Base-by-base conservation (phyloP, 2,113 vertebrate species). In the Baryphthengus martii region DNA sequence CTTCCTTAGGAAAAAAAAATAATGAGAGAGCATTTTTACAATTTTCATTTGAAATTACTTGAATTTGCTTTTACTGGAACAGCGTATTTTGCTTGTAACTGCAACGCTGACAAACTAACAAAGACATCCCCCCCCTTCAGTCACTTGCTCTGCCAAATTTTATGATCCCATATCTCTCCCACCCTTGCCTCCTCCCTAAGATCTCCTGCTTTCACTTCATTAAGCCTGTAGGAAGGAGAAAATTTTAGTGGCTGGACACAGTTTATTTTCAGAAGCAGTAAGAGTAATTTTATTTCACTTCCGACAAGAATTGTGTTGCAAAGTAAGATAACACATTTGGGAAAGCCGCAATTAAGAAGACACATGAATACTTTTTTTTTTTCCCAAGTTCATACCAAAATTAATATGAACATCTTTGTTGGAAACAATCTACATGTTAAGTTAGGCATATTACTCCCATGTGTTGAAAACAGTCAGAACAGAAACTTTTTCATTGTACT, bases 91-190 rank as follows among this genome's bases (percentile, higher is more conserved):
- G 40, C 61, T 81, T 70, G 6, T 45, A 93, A 78, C 20, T 58
- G 44, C 7, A 5, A 67, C 0, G 5, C 78, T 79, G 47, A 91
- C 85, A 94, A 85, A 93, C 42, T 58, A 70, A 94, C 45, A 96
- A 80, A 93, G 79, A 62, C 33, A 15, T 12, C 37, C 18, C 5
- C 53, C 28, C 3, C 40, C 33, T 26, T 42, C 26, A 53, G 28
- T 75, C 76, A 92, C 58, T 88, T 78, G 71, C 73, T 93, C 77
- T 91, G 88, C 40, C 74, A 89, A 73, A 75, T 93, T 84, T 93
- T 88, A 88, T 29, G 45, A 92, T 92, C 68, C 80, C 0, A 1
- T 89, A 96, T 88, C 86, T 95, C 70, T 81, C 53, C 61, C 42
- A 88, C 56, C 52, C 79, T 61, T 68, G 73, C 77, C 35, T 91